phyloP scores from a whole-genome alignment of 2,797 vertebrate genomes.

The Alfaro cultratus region DNA sequence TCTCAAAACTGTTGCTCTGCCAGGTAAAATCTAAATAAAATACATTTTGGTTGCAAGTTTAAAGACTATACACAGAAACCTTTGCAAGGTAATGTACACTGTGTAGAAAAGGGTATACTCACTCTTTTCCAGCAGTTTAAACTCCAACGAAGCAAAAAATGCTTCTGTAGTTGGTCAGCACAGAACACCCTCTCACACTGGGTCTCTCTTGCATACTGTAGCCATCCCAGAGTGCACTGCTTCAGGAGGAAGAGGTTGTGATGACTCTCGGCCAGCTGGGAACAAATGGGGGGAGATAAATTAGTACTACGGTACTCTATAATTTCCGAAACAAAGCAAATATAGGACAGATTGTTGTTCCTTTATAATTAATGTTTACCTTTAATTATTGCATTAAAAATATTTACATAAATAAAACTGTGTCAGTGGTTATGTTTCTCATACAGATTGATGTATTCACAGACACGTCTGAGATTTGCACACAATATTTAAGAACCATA shows the following conservation, averaged over 20 bases:
- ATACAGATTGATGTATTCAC: not conserved
- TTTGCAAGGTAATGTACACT: constrained; percentile 1
- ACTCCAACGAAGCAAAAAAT: constrained; percentile 77
- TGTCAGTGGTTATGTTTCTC: not conserved
- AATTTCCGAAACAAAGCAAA: not conserved
- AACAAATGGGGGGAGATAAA: constrained; percentile 8
- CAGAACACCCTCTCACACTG: constrained; percentile 72
- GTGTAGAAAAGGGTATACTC: constrained; percentile 30
- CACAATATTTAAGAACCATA: not conserved
- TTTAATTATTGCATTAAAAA: not conserved
- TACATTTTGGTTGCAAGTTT: not conserved
- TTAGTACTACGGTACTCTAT: not conserved
- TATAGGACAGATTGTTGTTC: not conserved
- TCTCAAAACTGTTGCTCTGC: not conserved
- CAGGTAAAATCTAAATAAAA: not conserved
- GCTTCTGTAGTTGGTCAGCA: constrained; percentile 80
- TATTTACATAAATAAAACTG: not conserved
- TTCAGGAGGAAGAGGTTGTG: constrained; percentile 78
- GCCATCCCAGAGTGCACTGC: constrained; percentile 83
- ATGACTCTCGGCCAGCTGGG: constrained; percentile 87
- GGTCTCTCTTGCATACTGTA: constrained; percentile 66
- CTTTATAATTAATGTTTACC: not conserved
- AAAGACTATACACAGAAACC: not conserved
- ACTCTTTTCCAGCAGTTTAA: constrained; percentile 87
- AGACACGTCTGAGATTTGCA: not conserved